Evolutionary conservation across 2,113 vertebrate species (phyloP).

Genomic region (Pollachius pollachius): DNA sequence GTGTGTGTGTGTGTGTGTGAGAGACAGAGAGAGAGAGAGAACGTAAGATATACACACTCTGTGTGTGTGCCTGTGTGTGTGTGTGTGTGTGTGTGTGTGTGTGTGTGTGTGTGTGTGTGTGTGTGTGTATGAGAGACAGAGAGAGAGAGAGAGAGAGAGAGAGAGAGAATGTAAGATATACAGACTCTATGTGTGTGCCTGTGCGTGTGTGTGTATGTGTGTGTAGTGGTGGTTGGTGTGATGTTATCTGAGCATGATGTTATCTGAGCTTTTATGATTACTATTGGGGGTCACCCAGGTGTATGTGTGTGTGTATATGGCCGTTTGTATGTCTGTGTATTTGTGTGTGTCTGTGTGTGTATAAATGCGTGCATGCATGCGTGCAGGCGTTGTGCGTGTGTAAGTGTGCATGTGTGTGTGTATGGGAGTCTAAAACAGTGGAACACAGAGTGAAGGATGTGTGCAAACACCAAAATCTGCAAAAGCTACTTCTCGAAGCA

Average conservation of each 20-base stretch:
- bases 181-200: not conserved
- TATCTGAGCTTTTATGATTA: not conserved
- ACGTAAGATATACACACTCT: too few species aligned
- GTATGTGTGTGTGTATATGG: too few species aligned
- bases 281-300: not conserved
- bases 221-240: not conserved
- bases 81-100: constrained; percentile 18
- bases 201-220: not conserved
- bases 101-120: constrained; percentile 36
- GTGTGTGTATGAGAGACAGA: too few species aligned
- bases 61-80: constrained; percentile 9
- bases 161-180: not conserved
- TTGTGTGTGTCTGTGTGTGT: not conserved
- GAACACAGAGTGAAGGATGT: too few species aligned
- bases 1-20: constrained; percentile 1
- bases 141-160: not conserved
- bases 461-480: too few species aligned
- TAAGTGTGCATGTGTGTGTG: not conserved
- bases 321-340: constrained; percentile 15
- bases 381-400: too few species aligned
- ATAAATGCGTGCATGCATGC: not conserved
- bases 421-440: too few species aligned
- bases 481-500: too few species aligned
- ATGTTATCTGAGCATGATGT: not conserved
- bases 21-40: too few species aligned